phyloP scores from a whole-genome alignment of 2,888 invertebrate species.

The Nowickia ferox region DNA sequence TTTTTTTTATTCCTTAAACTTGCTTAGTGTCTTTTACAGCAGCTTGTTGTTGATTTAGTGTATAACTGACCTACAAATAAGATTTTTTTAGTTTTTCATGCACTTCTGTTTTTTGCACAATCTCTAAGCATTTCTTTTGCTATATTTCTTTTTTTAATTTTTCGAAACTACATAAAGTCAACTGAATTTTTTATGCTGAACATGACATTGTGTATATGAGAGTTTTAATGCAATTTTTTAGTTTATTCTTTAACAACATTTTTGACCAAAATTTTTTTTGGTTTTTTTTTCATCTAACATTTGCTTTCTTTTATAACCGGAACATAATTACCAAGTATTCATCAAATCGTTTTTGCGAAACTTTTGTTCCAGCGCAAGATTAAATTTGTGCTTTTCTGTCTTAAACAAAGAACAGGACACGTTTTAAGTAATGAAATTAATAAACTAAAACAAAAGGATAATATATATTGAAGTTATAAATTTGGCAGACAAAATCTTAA shows the following conservation, averaged over 20 bases:
- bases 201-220: constrained; percentile 42
- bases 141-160: background rate
- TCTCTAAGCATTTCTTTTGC: background rate
- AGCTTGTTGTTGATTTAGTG: constrained; percentile 2
- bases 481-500: too few relatives aligned
- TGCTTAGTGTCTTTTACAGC: constrained; percentile 5
- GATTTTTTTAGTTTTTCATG: constrained; percentile 6
- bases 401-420: constrained; percentile 36
- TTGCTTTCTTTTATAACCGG: constrained; percentile 8
- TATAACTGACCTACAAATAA: constrained; percentile 46
- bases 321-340: constrained; percentile 54
- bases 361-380: constrained; percentile 29
- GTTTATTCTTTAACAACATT: constrained; percentile 10
- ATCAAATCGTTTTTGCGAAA: constrained; percentile 29
- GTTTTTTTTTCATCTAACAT: constrained; percentile 20
- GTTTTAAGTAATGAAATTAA: constrained; percentile 1
- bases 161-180: constrained; percentile 49
- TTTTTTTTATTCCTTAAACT: background rate
- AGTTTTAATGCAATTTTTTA: constrained; percentile 9
- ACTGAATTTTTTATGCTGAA: constrained; percentile 36
- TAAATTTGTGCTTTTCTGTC: constrained; percentile 18
- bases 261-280: constrained; percentile 14
- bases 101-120: constrained; percentile 13
- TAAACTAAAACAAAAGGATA: background rate
- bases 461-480: too few relatives aligned